Evolutionary conservation across 2,113 vertebrate genomes (phyloP), one percentile per base, ranked within the genome.

Genomic region (Falcunculus frontatus): DNA sequence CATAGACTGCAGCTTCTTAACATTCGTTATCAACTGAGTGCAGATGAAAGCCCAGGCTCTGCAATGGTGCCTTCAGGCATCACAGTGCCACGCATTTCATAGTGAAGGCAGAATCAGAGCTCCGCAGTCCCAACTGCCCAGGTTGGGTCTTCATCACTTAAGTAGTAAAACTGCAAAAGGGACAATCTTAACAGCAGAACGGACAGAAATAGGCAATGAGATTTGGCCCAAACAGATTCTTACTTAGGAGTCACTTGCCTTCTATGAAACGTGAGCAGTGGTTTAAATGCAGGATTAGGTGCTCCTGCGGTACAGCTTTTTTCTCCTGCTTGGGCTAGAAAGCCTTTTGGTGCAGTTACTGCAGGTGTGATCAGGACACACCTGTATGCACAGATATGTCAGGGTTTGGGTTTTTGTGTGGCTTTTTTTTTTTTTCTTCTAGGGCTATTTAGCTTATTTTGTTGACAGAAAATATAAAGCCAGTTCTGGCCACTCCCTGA

Each of bases 61-160:
- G 32, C 76, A 44, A 0, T 56, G 3, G 1, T 29, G 41, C 50
- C 44, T 80, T n/a, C 60, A 72, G 68, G 56, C 7, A 11, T 16
- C 33, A 41, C 27, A n/a, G 47, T 35, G 42, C 52, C 11, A 0
- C 2, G 2, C 5, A 0, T 67, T 83, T 70, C 15, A 1, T 14
- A 29, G 7, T 20, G 56, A 65, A 62, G 78, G 26, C 39, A 50
- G 35, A 84, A 74, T 23, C 26, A 2, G 15, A 26, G 13, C 49
- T 82, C 4, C 35, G 81, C 30, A 13, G 37, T 84, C 52, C 37
- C 33, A 16, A 0, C n/a, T 62, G 49, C 32, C 14, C 23, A 9
- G 13, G 8, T 0, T 64, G 62, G 9, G 32, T 42, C 52, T 72
- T 63, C 35, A 49, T 42, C 33, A 33, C 53, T 69, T 33, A 9